Conservation (phyloP, 1,140 invertebrate genomes). For the Dreissena rostriformis region DNA sequence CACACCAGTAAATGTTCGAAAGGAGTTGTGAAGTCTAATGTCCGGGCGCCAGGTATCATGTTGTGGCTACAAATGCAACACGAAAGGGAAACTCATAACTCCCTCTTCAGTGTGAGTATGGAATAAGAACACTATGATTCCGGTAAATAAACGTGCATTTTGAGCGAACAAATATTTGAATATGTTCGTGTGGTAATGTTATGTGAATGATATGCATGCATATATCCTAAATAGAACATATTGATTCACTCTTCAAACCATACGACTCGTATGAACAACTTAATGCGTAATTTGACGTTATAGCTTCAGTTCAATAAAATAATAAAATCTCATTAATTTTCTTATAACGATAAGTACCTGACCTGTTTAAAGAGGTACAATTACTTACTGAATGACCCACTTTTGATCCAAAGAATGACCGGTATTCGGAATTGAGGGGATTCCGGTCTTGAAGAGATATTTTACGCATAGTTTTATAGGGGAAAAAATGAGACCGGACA, state of each 20-base stretch:
- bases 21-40: constrained; percentile 41
- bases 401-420: no score
- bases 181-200: background rate
- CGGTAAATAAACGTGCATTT: background rate
- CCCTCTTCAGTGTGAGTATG: no score
- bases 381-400: no score
- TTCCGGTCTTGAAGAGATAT: no score
- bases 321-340: background rate
- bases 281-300: background rate
- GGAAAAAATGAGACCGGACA: no score
- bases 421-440: no score
- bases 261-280: background rate
- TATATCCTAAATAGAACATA: background rate
- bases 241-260: no score
- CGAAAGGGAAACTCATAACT: no score
- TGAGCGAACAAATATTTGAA: background rate
- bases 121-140: no score
- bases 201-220: background rate
- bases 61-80: constrained; percentile 39
- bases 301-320: no score
- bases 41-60: constrained; percentile 55
- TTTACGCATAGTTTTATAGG: no score
- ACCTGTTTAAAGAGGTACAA: no score
- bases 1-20: constrained; percentile 41
- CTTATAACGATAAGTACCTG: background rate